phyloP scores from a whole-genome alignment of 2,797 vertebrate genomes.

The Manis pentadactyla region DNA sequence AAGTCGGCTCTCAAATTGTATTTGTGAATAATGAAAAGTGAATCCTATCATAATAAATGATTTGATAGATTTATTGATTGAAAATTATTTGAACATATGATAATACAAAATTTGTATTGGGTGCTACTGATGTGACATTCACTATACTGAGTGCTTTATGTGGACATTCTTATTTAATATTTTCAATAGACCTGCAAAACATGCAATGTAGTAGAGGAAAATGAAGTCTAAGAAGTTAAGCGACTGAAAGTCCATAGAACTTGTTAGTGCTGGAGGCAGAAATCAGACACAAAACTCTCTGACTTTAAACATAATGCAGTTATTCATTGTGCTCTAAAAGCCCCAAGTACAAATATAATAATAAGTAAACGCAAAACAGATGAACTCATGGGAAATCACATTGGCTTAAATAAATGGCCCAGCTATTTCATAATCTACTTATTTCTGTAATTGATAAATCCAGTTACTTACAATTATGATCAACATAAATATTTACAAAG shows the following conservation, averaged over 20 bases:
- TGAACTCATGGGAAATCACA: not conserved
- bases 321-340: not conserved
- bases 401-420: not conserved
- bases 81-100: not conserved
- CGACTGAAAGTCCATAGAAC: not conserved
- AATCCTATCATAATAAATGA: not conserved
- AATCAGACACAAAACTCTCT: not conserved
- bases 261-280: not conserved
- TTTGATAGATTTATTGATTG: not conserved
- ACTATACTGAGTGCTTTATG: not conserved
- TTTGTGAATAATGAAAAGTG: not conserved
- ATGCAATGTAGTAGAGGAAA: not conserved
- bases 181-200: not conserved
- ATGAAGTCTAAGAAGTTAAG: not conserved
- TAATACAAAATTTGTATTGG: not conserved
- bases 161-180: conserved; percentile 15
- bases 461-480: not conserved
- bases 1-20: not conserved
- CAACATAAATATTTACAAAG: not conserved
- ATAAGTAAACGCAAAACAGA: not conserved
- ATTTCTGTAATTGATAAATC: not conserved
- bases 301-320: not conserved
- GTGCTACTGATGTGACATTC: not conserved
- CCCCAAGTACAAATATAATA: not conserved
- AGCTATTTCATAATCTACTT: conserved; percentile 5